These are phyloP conservation scores for Carcinoscorpius rotundicauda DNA, from an alignment of 1,140 invertebrate species.

Conservation along the genomic window DNA sequence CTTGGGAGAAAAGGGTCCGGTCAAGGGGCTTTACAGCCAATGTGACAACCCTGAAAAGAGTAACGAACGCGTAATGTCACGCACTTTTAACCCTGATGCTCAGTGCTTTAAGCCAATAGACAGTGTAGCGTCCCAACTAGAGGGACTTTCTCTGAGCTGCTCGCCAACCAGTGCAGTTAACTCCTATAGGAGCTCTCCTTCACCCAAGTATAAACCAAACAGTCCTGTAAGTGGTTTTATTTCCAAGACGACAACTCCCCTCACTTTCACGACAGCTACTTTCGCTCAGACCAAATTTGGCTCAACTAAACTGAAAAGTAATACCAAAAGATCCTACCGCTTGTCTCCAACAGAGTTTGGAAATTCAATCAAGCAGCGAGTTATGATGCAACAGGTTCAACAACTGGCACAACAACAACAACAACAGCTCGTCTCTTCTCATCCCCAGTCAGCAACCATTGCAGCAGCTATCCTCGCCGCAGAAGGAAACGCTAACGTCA, in stretches of 20 bases:
- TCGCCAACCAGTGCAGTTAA: too few species aligned
- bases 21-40: slow-evolving; percentile 77
- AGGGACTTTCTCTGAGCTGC: slow-evolving; percentile 24
- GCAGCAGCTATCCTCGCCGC: too few species aligned
- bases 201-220: too few species aligned
- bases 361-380: slow-evolving; percentile 88
- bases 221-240: too few species aligned
- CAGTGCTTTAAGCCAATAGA: slow-evolving; percentile 93
- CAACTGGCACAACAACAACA: slow-evolving; percentile 38
- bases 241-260: slow-evolving; percentile 43
- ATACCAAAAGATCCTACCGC: slow-evolving; percentile 74
- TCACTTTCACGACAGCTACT: slow-evolving; percentile 89
- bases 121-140: slow-evolving; percentile 35
- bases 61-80: slow-evolving; percentile 63
- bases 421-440: slow-evolving; percentile 32
- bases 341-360: slow-evolving; percentile 94
- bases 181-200: too few species aligned
- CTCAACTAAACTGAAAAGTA: slow-evolving; percentile 93
- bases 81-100: slow-evolving; percentile 89
- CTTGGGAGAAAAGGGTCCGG: slow-evolving; percentile 84
- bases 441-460: slow-evolving; percentile 15
- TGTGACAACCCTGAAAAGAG: slow-evolving; percentile 38
- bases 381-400: slow-evolving; percentile 70
- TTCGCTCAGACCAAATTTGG: slow-evolving; percentile 99
- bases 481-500: too few species aligned